These are phyloP conservation scores for Platyscapa corneri DNA, from an alignment of 1,140 invertebrate species.

Conservation along the genomic window DNA sequence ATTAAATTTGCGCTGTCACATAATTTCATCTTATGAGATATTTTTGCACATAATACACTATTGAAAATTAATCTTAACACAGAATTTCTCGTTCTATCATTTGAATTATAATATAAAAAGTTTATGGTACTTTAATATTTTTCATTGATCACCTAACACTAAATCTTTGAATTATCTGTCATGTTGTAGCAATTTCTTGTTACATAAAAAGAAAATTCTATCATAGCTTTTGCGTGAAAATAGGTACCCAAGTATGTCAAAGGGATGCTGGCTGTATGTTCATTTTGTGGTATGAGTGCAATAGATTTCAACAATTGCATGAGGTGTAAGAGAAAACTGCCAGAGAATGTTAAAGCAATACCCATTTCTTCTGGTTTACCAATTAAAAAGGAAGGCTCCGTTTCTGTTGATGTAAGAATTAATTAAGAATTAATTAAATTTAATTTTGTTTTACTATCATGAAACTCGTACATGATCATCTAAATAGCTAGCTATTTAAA, in stretches of 20 bases:
- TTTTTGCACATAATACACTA: neutral
- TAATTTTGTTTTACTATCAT: slow-evolving; percentile 5
- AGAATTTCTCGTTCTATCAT: neutral
- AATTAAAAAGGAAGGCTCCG: slow-evolving; percentile 61
- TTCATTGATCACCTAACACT: neutral
- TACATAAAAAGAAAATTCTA: slow-evolving; percentile 17
- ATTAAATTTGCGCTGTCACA: neutral
- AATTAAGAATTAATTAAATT: slow-evolving; percentile 42
- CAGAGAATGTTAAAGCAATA: slow-evolving; percentile 74
- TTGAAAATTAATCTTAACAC: slow-evolving; percentile 1
- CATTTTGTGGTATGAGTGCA: slow-evolving; percentile 82
- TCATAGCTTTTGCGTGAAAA: slow-evolving; percentile 54
- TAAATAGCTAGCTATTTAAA: slow-evolving; percentile 16
- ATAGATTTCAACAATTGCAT: slow-evolving; percentile 83
- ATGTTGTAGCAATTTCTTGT: neutral
- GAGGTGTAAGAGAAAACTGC: slow-evolving; percentile 77
- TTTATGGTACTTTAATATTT: neutral
- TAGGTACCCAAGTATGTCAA: slow-evolving; percentile 77
- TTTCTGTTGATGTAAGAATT: slow-evolving; percentile 66
- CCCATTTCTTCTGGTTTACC: slow-evolving; percentile 55
- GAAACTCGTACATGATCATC: neutral
- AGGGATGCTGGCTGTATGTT: slow-evolving; percentile 82
- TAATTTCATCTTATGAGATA: neutral
- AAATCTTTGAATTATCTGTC: too few species aligned
- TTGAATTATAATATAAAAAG: neutral